Evolutionary conservation across 2,797 vertebrate genomes (phyloP).

Genomic region (Tokudaia muenninki): DNA sequence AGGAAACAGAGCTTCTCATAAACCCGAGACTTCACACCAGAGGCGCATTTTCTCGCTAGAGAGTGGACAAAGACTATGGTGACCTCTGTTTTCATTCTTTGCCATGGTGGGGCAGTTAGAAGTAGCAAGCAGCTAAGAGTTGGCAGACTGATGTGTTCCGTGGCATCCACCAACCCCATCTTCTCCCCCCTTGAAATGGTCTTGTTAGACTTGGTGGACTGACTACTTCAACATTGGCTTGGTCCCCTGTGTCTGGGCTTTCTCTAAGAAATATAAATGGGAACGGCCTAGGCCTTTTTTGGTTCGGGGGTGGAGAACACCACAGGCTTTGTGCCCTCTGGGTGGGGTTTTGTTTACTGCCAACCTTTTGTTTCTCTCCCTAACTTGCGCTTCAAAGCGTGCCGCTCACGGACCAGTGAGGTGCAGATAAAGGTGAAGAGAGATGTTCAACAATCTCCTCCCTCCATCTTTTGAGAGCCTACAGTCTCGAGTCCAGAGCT

Average conservation of each 20-base stretch:
- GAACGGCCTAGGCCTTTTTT: neutral
- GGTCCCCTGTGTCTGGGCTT: neutral
- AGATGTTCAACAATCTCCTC: fast-evolving
- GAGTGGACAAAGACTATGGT: neutral
- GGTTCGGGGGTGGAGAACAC: neutral
- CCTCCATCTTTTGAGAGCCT: neutral
- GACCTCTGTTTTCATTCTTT: fast-evolving
- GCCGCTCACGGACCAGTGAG: fast-evolving
- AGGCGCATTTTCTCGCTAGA: neutral
- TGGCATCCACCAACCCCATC: neutral
- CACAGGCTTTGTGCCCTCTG: neutral
- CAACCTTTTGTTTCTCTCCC: neutral
- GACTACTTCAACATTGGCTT: neutral
- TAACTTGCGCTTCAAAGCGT: neutral
- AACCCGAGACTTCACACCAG: neutral
- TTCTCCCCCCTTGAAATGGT: neutral
- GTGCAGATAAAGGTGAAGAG: fast-evolving
- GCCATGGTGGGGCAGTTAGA: neutral
- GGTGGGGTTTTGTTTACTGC: neutral
- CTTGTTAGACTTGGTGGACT: neutral
- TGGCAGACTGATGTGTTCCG: neutral
- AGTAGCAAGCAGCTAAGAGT: neutral
- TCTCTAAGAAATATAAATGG: neutral
- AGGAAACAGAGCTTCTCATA: neutral
- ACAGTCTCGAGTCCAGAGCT: neutral